Base-by-base conservation (phyloP, 1,140 invertebrate species). In the Dreissena rostriformis region DNA sequence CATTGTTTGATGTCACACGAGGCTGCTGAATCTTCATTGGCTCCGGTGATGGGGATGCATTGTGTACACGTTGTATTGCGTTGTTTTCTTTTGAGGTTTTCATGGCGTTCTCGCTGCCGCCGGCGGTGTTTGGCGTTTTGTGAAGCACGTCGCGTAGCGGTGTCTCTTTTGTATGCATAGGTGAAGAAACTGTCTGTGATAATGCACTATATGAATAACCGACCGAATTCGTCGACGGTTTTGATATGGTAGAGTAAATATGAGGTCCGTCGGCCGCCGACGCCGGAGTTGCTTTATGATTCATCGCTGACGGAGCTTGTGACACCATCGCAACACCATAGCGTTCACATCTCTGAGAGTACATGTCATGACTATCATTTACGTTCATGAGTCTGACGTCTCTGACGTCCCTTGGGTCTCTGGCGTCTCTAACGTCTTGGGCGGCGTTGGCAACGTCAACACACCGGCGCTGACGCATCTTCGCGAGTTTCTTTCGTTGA, bases 401-500 rank as follows among this genome's bases (percentile, higher is more conserved):
- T 7, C 66, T 29, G 14, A n/a, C 26, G 6, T 53, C 49, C 39
- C 65, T 49, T 68, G 52, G 17, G 15, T 17, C 55, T 15, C 26
- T 79, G 39, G 49, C 57, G n/a, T 28, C 77, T 57, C 19, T 70
- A 53, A n/a, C 68, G n/a, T 77, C 67, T 49, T 49, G 49, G 19
- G n/a, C 52, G 26, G 68, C 57, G 51, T 24, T 74, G 17, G 52
- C 0, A 11, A 15, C 57, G 19, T 29, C 11, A 51, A 55, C 65
- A 26, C 71, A 65, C 7, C 53, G 17, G 51, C 53, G 49, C 12
- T 63, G 26, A 10, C 29, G 52, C 49, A 88, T 22, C 66, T 88
- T 89, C 61, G 84, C 73, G 53, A 91, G 87, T 91, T 97, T 97
- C 90, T 98, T 97, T 17, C 97, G 94, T 90, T 98, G 97, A 92